Base-by-base conservation (phyloP, 2,797 vertebrate species). In the Clarias fuscus region DNA sequence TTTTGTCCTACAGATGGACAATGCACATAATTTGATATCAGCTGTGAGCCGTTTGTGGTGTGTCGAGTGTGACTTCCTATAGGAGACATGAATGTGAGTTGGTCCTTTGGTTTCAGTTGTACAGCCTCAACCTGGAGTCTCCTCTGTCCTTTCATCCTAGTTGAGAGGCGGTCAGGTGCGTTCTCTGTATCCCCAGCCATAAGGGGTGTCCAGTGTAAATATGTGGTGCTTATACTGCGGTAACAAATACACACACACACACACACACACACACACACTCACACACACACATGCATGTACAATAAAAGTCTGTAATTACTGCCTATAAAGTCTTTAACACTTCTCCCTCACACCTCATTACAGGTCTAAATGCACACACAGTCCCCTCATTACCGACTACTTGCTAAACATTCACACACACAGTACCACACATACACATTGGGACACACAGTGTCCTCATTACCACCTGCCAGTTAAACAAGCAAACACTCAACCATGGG, bases 391-490 rank as follows among this genome's bases (percentile, higher is more conserved):
- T 91, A 90, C 81, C 79, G 62, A 78, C 79, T 86, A 82, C 90
- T 88, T 88, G 82, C 88, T 86, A 89, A 91, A 87, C 82, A 88
- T 83, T 79, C 81, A 78, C 78, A 85, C 85, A 85, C 84, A 81
- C 73, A 71, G 4, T 20, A 7, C 76, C 56, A 88, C 82, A 88
- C 83, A 86, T 64, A 62, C 85, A 85, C 77, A 86, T 59, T 67
- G 37, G 48, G 62, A 75, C 73, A 88, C 71, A 82, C 80, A 88
- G 64, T 72, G 48, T 83, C 91, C 94, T 96, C 94, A 94, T 96
- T 95, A 94, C 92, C 95, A 94, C 94, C 93, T 94, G 93, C 92
- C 92, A 93, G 94, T 93, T 94, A 95, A 94, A 92, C 88, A 85
- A 75, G 75, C 83, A 88, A 72, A 84, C 86, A 89, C 84, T 87